A percentile compares a stretch with the other conserved stretches of the same genome.
These are phyloP conservation scores for Acronicta alni DNA, from an alignment of 2,888 invertebrate genomes.

Conservation along the genomic window DNA sequence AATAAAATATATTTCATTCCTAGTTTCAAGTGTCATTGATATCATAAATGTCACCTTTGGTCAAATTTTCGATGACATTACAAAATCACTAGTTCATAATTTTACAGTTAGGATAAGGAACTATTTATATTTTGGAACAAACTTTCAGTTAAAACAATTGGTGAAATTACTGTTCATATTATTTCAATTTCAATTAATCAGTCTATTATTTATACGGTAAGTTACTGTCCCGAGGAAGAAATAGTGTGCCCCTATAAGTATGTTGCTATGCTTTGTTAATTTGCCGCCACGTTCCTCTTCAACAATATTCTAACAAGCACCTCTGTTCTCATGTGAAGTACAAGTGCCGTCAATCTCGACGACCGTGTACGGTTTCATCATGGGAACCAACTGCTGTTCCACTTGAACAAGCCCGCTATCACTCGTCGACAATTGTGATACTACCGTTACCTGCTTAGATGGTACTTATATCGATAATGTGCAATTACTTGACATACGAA, in stretches of 20 bases:
- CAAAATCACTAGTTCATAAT: too few relatives aligned
- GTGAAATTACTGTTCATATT: too few relatives aligned
- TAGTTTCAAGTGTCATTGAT: too few relatives aligned
- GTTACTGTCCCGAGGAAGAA: too few relatives aligned
- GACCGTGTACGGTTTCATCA: slow-evolving; percentile 75
- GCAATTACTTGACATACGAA: slow-evolving; percentile 31
- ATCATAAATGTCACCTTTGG: too few relatives aligned
- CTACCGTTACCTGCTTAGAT: slow-evolving; percentile 66
- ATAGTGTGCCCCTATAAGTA: background rate
- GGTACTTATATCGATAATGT: slow-evolving; percentile 36
- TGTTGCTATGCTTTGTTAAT: background rate
- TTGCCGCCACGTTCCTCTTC: background rate
- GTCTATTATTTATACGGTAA: too few relatives aligned
- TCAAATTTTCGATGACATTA: too few relatives aligned
- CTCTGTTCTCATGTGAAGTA: slow-evolving; percentile 45
- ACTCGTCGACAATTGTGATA: slow-evolving; percentile 62
- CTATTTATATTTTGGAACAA: too few relatives aligned
- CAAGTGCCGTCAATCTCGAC: slow-evolving; percentile 55
- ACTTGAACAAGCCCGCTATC: slow-evolving; percentile 63
- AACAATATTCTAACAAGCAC: slow-evolving; percentile 12
- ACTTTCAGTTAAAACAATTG: too few relatives aligned
- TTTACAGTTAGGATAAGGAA: too few relatives aligned
- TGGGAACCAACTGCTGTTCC: slow-evolving; percentile 74
- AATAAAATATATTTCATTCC: too few relatives aligned
- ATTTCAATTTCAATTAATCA: too few relatives aligned